Base-by-base conservation (phyloP, 2,888 invertebrate species). In the Shargacucullia verbasci region DNA sequence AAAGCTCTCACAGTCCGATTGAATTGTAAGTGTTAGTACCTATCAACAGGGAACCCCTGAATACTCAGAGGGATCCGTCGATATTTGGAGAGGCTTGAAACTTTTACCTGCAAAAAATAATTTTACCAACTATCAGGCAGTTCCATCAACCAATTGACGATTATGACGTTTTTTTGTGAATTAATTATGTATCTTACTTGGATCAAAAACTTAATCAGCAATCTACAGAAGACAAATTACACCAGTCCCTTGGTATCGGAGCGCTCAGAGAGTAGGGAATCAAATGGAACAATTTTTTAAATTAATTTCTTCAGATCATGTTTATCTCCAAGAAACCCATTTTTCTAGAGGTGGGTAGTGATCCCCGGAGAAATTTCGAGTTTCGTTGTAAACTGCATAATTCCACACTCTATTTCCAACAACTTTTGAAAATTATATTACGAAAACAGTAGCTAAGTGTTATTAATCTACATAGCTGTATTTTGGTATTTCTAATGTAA, bases 301-400 rank as follows among this genome's bases (percentile, higher is more conserved):
- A 75, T 73, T 63, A 73, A 75, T 67, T 64, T 75, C 72, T 71
- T 64, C 14, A 67, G 60, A 71, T 71, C 54, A 71, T 71, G 59
- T 67, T 73, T 64, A 67, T 67, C 37, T 64, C 59, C 44, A 54
- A 61, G 68, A 71, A 67, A 20, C 54, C 61, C 61, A 75, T 75
- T 73, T 74, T 73, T 73, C 61, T 64, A 61, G 50, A 67, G 59
- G 59, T 59, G 41, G 53, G 52, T 55, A 58, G 41, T 41, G 37
- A 50, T 74, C 73, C 73, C 73, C 9, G 25, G 75, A 75, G 75
- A 75, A 75, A 73, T 73, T 75, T 63, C 40, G 54, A 64, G 63
- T 74, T 74, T 67, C 54, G 41, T 59, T 59, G 40, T 59, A 73
- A 74, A 71, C 71, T 63, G 75, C 75, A 73, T 74, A 73, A 70